These are phyloP conservation scores for Tylochromis polylepis DNA, from an alignment of 2,113 vertebrate genomes.

Conservation along the genomic window DNA sequence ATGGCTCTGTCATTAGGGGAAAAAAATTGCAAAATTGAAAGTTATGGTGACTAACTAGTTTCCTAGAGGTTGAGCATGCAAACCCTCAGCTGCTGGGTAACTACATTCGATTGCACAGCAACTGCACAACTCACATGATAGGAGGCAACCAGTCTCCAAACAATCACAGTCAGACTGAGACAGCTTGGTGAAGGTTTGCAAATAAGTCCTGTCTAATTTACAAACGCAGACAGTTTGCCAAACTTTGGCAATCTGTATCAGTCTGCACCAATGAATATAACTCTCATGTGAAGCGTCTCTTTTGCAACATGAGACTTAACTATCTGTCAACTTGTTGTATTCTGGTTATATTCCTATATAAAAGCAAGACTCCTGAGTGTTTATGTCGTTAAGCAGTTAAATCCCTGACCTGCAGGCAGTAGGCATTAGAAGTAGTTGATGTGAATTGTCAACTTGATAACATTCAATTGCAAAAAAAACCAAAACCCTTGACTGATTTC, in stretches of 20 bases:
- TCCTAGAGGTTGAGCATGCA: background rate
- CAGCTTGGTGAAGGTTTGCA: background rate
- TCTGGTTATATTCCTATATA: background rate
- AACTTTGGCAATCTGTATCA: fast-evolving
- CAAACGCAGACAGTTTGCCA: background rate
- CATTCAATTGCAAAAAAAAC: background rate
- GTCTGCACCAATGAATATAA: background rate
- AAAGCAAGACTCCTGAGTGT: background rate
- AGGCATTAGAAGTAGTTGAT: background rate
- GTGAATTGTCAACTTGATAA: background rate
- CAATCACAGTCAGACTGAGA: background rate
- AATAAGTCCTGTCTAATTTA: background rate
- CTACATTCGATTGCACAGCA: background rate
- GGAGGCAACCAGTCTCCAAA: background rate
- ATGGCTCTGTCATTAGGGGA: background rate
- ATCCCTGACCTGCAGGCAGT: background rate
- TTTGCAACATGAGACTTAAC: background rate
- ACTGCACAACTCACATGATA: background rate
- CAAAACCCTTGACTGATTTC: background rate
- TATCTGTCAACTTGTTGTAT: background rate
- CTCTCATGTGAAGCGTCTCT: fast-evolving
- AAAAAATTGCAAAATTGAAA: background rate
- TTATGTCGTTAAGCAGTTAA: background rate
- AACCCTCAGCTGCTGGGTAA: background rate
- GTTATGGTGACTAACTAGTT: background rate